Conservation (phyloP, 2,797 vertebrate genomes). For the Rhadinocentrus ornatus region DNA sequence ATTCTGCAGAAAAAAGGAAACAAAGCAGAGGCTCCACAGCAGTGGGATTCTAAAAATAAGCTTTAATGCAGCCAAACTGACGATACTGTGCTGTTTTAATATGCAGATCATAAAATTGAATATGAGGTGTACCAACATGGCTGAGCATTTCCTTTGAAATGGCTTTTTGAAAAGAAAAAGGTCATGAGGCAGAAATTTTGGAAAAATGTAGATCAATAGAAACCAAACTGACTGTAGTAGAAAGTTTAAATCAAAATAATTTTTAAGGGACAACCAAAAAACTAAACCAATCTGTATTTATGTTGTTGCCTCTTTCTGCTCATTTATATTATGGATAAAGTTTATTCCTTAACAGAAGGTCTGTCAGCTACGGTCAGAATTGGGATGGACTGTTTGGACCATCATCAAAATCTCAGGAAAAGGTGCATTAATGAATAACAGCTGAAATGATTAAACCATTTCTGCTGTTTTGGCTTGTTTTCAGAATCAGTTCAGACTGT, state of each 20-base stretch:
- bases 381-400: not conserved
- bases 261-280: too few species aligned
- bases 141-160: not conserved
- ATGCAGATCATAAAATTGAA: constrained; percentile 18
- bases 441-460: not conserved
- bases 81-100: constrained; percentile 41
- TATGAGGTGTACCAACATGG: constrained; percentile 4
- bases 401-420: not conserved
- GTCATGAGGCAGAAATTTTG: not conserved
- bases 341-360: too few species aligned
- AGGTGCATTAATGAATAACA: not conserved
- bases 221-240: too few species aligned
- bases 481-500: not conserved
- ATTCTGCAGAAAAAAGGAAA: constrained; percentile 17
- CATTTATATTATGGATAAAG: too few species aligned
- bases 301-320: too few species aligned
- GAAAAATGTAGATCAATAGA: not conserved
- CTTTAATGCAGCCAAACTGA: constrained; percentile 9
- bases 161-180: not conserved
- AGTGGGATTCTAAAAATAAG: constrained; percentile 23
- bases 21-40: constrained; percentile 16
- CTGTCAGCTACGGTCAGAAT: not conserved
- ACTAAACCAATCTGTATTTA: too few species aligned
- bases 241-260: too few species aligned
- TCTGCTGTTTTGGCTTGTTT: not conserved